phyloP scores from a whole-genome alignment of 2,888 invertebrate species.

The Operophtera brumata region DNA sequence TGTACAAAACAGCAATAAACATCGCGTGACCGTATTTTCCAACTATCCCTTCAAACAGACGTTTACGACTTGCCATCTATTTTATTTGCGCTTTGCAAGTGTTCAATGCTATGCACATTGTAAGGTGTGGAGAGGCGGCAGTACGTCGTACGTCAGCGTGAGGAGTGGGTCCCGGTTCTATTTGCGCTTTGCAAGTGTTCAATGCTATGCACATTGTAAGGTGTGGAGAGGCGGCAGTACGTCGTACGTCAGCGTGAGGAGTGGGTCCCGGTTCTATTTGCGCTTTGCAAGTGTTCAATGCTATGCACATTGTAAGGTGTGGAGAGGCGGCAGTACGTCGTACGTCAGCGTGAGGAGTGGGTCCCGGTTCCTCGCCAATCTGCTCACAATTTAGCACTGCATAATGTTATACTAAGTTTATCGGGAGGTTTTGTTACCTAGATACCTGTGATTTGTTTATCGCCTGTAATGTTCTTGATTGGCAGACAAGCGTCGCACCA shows the following conservation, averaged over 20 bases:
- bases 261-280: conserved; percentile 19
- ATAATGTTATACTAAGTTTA: not conserved
- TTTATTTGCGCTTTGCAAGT: conserved; percentile 45
- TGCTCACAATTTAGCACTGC: conserved; percentile 2
- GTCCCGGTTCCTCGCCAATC: too few species aligned
- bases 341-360: conserved; percentile 21
- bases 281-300: conserved; percentile 43
- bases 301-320: conserved; percentile 47
- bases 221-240: conserved; percentile 28
- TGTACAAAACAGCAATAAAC: conserved; percentile 34
- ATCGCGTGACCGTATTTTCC: conserved; percentile 40
- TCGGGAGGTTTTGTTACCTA: conserved; percentile 36
- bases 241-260: conserved; percentile 19
- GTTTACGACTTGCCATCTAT: conserved; percentile 46
- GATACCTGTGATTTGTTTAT: conserved; percentile 28
- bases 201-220: conserved; percentile 44
- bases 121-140: conserved; percentile 38
- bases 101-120: conserved; percentile 39
- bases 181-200: conserved; percentile 44
- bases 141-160: conserved; percentile 17
- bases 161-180: conserved; percentile 12
- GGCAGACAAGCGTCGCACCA: conserved; percentile 28
- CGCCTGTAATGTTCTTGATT: conserved; percentile 29
- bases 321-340: conserved; percentile 13
- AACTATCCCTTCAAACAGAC: conserved; percentile 44